phyloP scores from a whole-genome alignment of 2,797 vertebrate genomes.

The Paratrypauchen microcephalus region DNA sequence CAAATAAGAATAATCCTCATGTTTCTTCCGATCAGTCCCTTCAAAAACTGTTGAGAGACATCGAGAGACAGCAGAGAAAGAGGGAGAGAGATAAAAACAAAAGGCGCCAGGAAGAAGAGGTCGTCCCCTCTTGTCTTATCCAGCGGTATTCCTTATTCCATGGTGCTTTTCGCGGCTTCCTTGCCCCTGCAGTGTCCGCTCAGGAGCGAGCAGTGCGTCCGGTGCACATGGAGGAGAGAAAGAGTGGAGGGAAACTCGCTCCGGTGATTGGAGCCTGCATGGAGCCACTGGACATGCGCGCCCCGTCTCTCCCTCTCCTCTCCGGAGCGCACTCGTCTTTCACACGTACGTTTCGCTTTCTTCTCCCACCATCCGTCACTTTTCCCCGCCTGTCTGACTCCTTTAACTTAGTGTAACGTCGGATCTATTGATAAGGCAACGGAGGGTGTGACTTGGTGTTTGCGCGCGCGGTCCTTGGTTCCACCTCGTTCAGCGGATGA shows the following conservation, averaged over 20 bases:
- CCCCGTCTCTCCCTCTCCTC: constrained; percentile 33
- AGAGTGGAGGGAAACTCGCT: constrained; percentile 67
- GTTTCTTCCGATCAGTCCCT: constrained; percentile 83
- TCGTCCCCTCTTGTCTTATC: constrained; percentile 53
- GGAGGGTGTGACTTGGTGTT: constrained; percentile 17
- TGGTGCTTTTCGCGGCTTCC: constrained; percentile 69
- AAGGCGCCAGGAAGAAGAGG: constrained; percentile 62
- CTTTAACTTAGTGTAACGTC: constrained; percentile 44
- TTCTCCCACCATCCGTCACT: constrained; percentile 19
- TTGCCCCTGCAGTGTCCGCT: constrained; percentile 90
- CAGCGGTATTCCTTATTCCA: constrained; percentile 82
- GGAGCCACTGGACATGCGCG: constrained; percentile 87
- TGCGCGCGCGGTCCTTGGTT: constrained; percentile 3
- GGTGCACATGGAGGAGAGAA: constrained; percentile 77
- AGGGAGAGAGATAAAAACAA: constrained; percentile 70
- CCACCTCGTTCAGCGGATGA: constrained; percentile 5
- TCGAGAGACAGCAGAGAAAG: constrained; percentile 81
- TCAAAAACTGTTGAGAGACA: constrained; percentile 89
- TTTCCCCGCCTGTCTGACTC: constrained; percentile 18
- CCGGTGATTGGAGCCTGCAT: constrained; percentile 77
- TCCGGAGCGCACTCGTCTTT: constrained; percentile 20
- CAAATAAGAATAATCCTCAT: constrained; percentile 92
- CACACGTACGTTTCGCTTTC: constrained; percentile 9
- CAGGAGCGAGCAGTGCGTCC: constrained; percentile 77
- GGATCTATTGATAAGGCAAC: constrained; percentile 29